Base-by-base conservation (phyloP, 2,888 invertebrate species). In the Linnaemya vulpina region DNA sequence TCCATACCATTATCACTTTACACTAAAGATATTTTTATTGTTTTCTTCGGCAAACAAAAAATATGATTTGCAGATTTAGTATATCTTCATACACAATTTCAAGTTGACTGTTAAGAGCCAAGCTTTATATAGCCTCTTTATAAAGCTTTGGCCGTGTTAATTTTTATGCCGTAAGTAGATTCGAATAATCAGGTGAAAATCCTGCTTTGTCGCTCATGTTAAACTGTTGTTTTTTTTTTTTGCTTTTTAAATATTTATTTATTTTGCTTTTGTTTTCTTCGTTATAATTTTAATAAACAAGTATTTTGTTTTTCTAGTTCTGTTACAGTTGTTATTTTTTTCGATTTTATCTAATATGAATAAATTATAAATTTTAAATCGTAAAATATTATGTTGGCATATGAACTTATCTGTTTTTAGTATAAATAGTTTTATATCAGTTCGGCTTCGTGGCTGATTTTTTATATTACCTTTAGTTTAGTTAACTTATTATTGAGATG, bases 301-400 rank as follows among this genome's bases (percentile, higher is more conserved):
- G 91, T 91, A 91, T 91, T 90, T 90, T 91, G 89, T 91, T 91
- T 90, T 88, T 90, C 87, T 89, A 77, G 87, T 83, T 85, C 73
- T 84, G 88, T 87, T 78, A 82, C 73, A 83, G 71, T 87, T 87
- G 83, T 77, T 85, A 65, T 73, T 82, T 76, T 74, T 62, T 67
- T 51, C 13, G 60, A 43, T 40, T 68, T 74, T 49, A 58, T 55
- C 71, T 25, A 84, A 65, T 82, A 63, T 82, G 73, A 67, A 82
- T 83, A 79, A 83, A 85, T 85, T 83, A 84, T 55, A 58, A 68
- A 40, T 46, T 76, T 62, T 51, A 67, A 82, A 76, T 51, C 22
- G 43, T 40, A 60, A 62, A 58, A 20, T 63, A 68, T 68, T 49
- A 60, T 78, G 74, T 51, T 78, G 62, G 11, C 20, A 65, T 51